Conservation (phyloP, 2,888 invertebrate genomes). For the Calameuta idolon region DNA sequence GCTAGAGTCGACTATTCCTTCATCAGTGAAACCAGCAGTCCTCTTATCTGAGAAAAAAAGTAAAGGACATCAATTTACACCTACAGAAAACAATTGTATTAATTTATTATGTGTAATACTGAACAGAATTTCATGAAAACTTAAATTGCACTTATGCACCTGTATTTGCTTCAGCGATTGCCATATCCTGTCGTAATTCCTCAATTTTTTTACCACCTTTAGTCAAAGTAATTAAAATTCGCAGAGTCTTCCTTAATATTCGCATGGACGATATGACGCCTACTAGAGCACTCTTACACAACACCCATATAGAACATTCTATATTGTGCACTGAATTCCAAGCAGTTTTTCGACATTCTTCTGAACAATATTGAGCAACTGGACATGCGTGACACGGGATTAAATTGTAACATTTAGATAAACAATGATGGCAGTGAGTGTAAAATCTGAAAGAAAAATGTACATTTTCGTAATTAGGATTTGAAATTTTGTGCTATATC, state of each 20-base stretch:
- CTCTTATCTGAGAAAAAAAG: slow-evolving; percentile 48
- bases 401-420: slow-evolving; percentile 56
- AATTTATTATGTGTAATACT: not conserved
- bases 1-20: slow-evolving; percentile 49
- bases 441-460: slow-evolving; percentile 48
- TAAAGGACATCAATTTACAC: not conserved
- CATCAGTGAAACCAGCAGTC: slow-evolving; percentile 62
- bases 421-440: slow-evolving; percentile 62
- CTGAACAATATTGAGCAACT: slow-evolving; percentile 59
- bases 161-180: slow-evolving; percentile 54
- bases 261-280: slow-evolving; percentile 53
- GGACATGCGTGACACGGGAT: slow-evolving; percentile 60
- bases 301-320: slow-evolving; percentile 54
- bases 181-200: slow-evolving; percentile 52
- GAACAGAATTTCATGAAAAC: not conserved
- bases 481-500: not conserved
- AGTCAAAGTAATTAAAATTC: slow-evolving; percentile 56
- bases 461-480: too few species aligned
- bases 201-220: slow-evolving; percentile 52
- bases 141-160: slow-evolving; percentile 38
- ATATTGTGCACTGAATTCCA: slow-evolving; percentile 56
- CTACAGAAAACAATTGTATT: not conserved
- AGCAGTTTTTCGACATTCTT: slow-evolving; percentile 50
- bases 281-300: slow-evolving; percentile 53
- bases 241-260: slow-evolving; percentile 60